Base-by-base conservation (phyloP, 2,888 invertebrate genomes). In the Drosophila fulvimacula region DNA sequence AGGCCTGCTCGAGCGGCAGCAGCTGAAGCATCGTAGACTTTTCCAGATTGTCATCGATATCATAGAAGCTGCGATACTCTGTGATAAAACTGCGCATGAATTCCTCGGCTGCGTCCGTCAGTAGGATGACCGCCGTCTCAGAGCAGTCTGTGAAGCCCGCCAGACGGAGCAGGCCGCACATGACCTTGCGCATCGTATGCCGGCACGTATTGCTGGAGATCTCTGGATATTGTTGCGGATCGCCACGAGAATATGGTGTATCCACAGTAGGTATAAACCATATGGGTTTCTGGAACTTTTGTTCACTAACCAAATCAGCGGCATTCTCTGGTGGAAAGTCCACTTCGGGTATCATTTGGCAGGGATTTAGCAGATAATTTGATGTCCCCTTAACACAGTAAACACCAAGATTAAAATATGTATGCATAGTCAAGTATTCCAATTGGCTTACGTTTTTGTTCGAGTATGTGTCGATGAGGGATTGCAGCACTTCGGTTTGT, bases 341-440 rank as follows among this genome's bases (percentile, higher is more conserved):
- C 5, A 92, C 91, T 72, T 92, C 91, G 5, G 92, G 92, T 81
- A 92, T 91, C 87, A 92, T 90, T 83, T 92, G 92, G 51, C 91
- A 91, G 9, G 92, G 92, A 74, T 92, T 92, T 0, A 92, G 70
- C 13, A 92, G 73, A 68, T 92, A 92, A 57, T 91, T 92, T 7
- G 91, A 91, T 1, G 89, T 81, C 1, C 92, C 92, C 92, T 92
- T 57, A 67, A 57, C 19, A 60, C 24, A 46, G n/a, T 6, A 17
- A 36, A 30, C n/a, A 11, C 7, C 6, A 27, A 7, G 3, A 9
- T 24, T 41, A 24, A 5, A 15, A 36, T 17, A 3, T 2, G 30
- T 17, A 2, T 3, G 3, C 19, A 34, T 15, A 13, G 13, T 19
- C 2, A 7, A 19, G 7, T 32, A 32, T 21, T 5, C 9, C 10